phyloP scores from a whole-genome alignment of 2,888 invertebrate genomes.

The Bibio marci region DNA sequence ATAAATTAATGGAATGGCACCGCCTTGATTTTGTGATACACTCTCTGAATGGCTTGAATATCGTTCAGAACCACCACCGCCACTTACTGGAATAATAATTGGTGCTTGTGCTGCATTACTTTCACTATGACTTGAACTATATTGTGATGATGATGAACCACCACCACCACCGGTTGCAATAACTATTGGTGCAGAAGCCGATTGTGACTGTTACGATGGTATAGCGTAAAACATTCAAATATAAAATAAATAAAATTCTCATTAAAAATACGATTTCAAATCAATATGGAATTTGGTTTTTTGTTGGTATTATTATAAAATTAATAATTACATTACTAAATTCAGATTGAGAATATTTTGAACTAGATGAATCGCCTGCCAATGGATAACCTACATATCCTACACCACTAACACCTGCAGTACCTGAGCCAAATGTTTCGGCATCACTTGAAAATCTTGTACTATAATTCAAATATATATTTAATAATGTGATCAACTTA shows the following conservation, averaged over 20 bases:
- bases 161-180: slow-evolving; percentile 6
- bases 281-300: no score
- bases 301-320: background rate
- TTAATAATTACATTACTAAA: background rate
- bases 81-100: slow-evolving; percentile 15
- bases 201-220: background rate
- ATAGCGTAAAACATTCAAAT: no score
- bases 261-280: no score
- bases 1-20: background rate
- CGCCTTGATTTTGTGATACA: background rate
- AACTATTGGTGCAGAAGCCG: slow-evolving; percentile 12
- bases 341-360: background rate
- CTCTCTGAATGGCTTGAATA: background rate
- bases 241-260: no score
- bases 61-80: slow-evolving; percentile 10
- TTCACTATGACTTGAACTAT: slow-evolving; percentile 4
- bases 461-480: slow-evolving; percentile 1
- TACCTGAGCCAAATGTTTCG: slow-evolving; percentile 2
- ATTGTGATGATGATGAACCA: slow-evolving; percentile 1
- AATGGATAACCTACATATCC: slow-evolving; percentile 9
- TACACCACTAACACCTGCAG: slow-evolving; percentile 7
- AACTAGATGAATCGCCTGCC: slow-evolving; percentile 4
- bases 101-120: slow-evolving; percentile 6
- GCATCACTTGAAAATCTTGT: slow-evolving; percentile 3
- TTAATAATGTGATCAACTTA: no score